Conservation (phyloP, 2,888 invertebrate species). For the Dolomedes plantarius region DNA sequence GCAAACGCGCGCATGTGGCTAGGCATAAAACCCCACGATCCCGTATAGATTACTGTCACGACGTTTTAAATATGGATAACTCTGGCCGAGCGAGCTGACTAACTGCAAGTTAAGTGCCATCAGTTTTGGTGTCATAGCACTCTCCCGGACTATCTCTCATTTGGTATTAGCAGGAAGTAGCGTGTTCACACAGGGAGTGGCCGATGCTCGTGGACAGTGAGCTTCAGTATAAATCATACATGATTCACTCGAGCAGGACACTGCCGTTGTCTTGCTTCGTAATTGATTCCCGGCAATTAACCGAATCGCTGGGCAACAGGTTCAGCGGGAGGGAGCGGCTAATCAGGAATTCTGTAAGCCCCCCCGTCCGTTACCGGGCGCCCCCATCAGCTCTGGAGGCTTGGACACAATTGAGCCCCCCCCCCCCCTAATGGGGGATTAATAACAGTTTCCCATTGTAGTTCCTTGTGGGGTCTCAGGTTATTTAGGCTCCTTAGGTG, state of each 20-base stretch:
- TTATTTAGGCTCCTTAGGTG: conserved; percentile 26
- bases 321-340: conserved; percentile 40
- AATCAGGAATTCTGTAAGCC: conserved; percentile 22
- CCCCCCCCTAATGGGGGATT: conserved; percentile 16
- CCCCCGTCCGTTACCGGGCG: neutral
- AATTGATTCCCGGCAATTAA: conserved; percentile 66
- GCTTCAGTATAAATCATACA: conserved; percentile 46
- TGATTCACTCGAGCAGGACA: conserved; percentile 40
- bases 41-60: conserved; percentile 1
- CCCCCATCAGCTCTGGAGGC: neutral
- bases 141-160: neutral
- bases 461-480: conserved; percentile 35
- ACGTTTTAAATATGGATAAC: neutral
- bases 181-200: conserved; percentile 14
- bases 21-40: neutral
- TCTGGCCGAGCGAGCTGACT: neutral
- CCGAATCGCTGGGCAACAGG: neutral
- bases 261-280: conserved; percentile 18
- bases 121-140: conserved; percentile 9
- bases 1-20: neutral
- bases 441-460: conserved; percentile 2
- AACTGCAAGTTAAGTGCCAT: conserved; percentile 6
- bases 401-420: neutral
- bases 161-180: neutral
- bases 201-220: neutral